phyloP scores from a whole-genome alignment of 2,888 invertebrate genomes.

The Standfussiana lucernea region DNA sequence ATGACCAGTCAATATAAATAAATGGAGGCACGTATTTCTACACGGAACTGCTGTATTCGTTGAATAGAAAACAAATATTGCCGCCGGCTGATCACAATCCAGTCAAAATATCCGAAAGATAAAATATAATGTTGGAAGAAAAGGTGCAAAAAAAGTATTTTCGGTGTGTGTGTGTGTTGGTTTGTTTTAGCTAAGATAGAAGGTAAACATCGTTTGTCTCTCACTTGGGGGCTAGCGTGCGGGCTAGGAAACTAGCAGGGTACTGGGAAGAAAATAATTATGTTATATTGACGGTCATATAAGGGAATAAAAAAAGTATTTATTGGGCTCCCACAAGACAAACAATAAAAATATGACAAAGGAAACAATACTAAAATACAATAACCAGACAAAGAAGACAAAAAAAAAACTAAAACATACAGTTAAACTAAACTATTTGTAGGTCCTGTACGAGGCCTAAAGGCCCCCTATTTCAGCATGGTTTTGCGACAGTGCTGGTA shows the following conservation, averaged over 20 bases:
- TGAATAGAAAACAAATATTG: slow-evolving; percentile 41
- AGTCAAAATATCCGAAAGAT: slow-evolving; percentile 43
- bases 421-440: too few relatives aligned
- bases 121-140: slow-evolving; percentile 40
- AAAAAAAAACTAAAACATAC: too few relatives aligned
- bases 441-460: too few relatives aligned
- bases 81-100: slow-evolving; percentile 41
- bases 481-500: too few relatives aligned
- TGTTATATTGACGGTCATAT: neutral
- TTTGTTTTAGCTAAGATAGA: slow-evolving; percentile 59
- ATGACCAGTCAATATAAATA: slow-evolving; percentile 41
- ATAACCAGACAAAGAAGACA: too few relatives aligned
- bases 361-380: too few relatives aligned
- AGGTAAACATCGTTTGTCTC: slow-evolving; percentile 71
- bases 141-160: slow-evolving; percentile 60
- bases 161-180: slow-evolving; percentile 54
- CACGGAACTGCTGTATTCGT: slow-evolving; percentile 40
- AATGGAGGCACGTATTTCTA: slow-evolving; percentile 41
- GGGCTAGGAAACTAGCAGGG: slow-evolving; percentile 42
- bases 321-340: too few relatives aligned
- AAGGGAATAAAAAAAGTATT: too few relatives aligned
- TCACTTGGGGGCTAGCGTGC: slow-evolving; percentile 44
- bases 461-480: too few relatives aligned
- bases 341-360: too few relatives aligned
- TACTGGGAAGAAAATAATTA: neutral